Evolutionary conservation across 1,140 invertebrate species (phyloP).

Genomic region (Dendrolimus kikuchii): DNA sequence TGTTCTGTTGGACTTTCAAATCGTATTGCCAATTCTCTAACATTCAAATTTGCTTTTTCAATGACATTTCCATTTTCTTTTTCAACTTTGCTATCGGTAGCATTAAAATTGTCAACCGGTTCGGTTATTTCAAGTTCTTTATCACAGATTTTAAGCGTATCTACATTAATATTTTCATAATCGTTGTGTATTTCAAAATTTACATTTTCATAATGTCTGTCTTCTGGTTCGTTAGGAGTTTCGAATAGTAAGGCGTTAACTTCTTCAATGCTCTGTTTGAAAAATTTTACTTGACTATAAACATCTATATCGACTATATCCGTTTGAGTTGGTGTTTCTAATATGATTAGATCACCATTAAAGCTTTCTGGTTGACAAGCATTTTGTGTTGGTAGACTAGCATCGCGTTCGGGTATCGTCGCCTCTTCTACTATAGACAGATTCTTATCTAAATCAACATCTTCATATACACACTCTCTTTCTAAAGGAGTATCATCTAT

Average conservation of each 20-base stretch:
- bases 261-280: constrained; percentile 81
- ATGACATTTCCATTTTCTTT: constrained; percentile 53
- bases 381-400: constrained; percentile 70
- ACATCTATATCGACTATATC: constrained; percentile 65
- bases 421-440: constrained; percentile 66
- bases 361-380: constrained; percentile 68
- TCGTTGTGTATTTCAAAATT: constrained; percentile 55
- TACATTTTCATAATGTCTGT: constrained; percentile 49
- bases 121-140: constrained; percentile 36
- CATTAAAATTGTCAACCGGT: constrained; percentile 18
- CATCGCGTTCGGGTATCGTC: constrained; percentile 67
- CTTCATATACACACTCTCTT: constrained; percentile 70
- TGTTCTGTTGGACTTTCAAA: constrained; percentile 74
- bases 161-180: constrained; percentile 71
- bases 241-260: constrained; percentile 78
- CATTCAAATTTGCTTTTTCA: constrained; percentile 60
- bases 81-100: constrained; percentile 20
- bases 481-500: constrained; percentile 51
- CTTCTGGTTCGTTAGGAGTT: constrained; percentile 31
- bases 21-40: constrained; percentile 72
- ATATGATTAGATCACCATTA: constrained; percentile 49
- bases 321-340: constrained; percentile 49
- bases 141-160: constrained; percentile 55
- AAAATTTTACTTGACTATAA: constrained; percentile 84
- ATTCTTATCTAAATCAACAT: constrained; percentile 64